Percentiles rank a stretch among this genome's conserved stretches.
phyloP scores from a whole-genome alignment of 2,797 vertebrate genomes.

The Lepilemur septentrionalis region DNA sequence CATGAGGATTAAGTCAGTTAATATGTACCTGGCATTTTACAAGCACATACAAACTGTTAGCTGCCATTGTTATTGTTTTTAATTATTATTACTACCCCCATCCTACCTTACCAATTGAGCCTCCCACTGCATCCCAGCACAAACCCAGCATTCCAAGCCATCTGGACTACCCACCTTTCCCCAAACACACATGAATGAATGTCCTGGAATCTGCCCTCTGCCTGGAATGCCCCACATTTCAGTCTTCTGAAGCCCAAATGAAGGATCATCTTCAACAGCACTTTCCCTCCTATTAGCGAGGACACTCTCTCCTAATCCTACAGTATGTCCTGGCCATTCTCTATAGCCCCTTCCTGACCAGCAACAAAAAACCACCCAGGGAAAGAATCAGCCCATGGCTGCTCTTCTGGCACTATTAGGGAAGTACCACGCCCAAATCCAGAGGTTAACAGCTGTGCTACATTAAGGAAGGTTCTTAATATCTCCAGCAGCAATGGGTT shows the following conservation, averaged over 20 bases:
- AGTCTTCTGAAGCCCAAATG: background rate
- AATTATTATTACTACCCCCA: background rate
- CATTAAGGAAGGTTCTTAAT: slow-evolving; percentile 50
- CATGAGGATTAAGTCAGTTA: background rate
- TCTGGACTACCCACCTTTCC: background rate
- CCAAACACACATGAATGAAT: background rate
- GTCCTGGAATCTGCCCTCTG: background rate
- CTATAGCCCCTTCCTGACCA: background rate
- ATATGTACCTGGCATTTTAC: background rate
- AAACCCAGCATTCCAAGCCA: background rate
- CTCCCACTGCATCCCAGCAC: background rate
- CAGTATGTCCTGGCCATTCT: background rate
- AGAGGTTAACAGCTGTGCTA: slow-evolving; percentile 61
- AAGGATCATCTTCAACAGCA: background rate
- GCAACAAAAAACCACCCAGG: slow-evolving; percentile 45
- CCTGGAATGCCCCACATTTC: background rate
- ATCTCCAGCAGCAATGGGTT: slow-evolving; percentile 58
- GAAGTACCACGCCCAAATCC: slow-evolving; percentile 46
- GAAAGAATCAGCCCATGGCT: slow-evolving; percentile 39
- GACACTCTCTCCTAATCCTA: background rate
- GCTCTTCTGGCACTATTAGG: slow-evolving; percentile 7
- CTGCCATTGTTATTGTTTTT: background rate
- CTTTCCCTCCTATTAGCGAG: background rate
- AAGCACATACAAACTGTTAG: background rate
- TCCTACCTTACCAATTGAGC: background rate